Evolutionary conservation across 2,888 invertebrate species (phyloP).

Genomic region (Chrysina gloriosa): DNA sequence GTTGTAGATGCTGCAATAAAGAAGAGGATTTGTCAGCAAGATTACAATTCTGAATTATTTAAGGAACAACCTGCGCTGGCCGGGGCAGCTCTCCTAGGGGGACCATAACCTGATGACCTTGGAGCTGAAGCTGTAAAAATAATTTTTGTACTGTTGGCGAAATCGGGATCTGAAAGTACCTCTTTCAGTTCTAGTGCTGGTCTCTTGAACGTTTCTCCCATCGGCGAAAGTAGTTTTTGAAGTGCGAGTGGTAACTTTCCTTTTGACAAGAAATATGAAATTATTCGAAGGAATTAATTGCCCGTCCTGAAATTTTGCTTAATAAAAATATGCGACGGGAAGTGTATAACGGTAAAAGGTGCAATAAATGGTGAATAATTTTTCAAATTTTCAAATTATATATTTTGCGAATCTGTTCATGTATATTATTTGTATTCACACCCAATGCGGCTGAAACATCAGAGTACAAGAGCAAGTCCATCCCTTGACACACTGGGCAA

Average conservation of each 20-base stretch:
- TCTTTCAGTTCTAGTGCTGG: not conserved
- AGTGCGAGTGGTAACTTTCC: not conserved
- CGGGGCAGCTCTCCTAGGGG: not conserved
- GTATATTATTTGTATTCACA: no score
- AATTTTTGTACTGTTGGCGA: not conserved
- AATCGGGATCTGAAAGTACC: conserved; percentile 1
- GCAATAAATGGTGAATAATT: no score
- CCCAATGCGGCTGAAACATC: no score
- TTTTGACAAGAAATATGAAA: not conserved
- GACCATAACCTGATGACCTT: conserved; percentile 15
- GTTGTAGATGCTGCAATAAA: not conserved
- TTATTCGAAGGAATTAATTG: no score
- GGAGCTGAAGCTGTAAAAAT: not conserved
- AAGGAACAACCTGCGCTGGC: not conserved
- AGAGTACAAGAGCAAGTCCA: no score
- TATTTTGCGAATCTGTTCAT: no score
- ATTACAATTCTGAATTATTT: not conserved
- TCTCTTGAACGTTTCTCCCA: conserved; percentile 1
- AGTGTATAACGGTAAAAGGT: no score
- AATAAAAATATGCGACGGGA: not conserved
- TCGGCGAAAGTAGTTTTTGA: conserved; percentile 11
- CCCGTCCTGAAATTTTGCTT: not conserved
- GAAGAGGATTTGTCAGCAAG: not conserved
- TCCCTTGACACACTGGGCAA: no score
- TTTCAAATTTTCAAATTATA: no score